phyloP scores from a whole-genome alignment of 2,113 vertebrate genomes.

The Hassar affinis region DNA sequence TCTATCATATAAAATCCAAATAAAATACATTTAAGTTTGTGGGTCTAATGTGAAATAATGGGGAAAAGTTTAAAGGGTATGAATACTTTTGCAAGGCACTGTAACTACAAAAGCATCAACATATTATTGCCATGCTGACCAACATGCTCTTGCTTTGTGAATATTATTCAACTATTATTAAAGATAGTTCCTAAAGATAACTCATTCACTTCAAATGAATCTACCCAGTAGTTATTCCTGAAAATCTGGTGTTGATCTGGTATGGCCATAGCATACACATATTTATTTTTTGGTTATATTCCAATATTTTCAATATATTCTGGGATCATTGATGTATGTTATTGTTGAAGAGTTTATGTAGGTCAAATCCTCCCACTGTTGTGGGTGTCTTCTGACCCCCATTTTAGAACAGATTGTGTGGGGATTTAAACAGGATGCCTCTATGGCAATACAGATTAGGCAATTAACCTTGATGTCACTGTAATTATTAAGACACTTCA shows the following conservation, averaged over 20 bases:
- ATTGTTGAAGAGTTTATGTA: slow-evolving; percentile 58
- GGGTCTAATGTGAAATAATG: too few species aligned
- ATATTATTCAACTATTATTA: neutral
- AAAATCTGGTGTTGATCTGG: neutral
- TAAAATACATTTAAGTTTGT: too few species aligned
- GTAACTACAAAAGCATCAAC: neutral
- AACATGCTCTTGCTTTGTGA: neutral
- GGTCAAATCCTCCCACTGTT: slow-evolving; percentile 60
- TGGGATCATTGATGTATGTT: slow-evolving; percentile 23
- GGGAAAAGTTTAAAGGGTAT: too few species aligned
- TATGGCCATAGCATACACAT: neutral
- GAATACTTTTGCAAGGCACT: too few species aligned
- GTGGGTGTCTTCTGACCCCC: slow-evolving; percentile 72
- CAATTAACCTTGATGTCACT: slow-evolving; percentile 94
- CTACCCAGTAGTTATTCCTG: neutral
- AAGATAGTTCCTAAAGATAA: neutral
- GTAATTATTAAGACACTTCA: slow-evolving; percentile 90
- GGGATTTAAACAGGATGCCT: slow-evolving; percentile 77
- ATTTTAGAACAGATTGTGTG: slow-evolving; percentile 81
- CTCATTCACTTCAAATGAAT: neutral
- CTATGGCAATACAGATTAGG: slow-evolving; percentile 85
- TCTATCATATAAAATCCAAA: too few species aligned
- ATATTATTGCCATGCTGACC: neutral
- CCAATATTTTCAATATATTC: neutral
- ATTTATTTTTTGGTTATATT: neutral